Evolutionary conservation across 2,113 vertebrate species (phyloP).

Genomic region (Sturnus vulgaris): DNA sequence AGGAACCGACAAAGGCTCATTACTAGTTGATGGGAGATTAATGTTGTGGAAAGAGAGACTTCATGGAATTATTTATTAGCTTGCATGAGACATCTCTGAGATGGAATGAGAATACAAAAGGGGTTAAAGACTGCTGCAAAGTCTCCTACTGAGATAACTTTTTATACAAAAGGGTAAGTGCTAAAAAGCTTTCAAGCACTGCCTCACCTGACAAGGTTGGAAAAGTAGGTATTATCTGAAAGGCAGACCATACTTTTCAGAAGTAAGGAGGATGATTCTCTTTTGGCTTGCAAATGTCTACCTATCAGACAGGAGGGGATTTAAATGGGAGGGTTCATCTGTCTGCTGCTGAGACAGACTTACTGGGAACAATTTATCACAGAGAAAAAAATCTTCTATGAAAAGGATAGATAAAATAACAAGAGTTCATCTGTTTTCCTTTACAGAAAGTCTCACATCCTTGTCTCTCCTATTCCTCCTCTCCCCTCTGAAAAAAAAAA

Average conservation of each 20-base stretch:
- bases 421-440: not conserved
- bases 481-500: not conserved
- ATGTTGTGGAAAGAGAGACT: conserved; percentile 49
- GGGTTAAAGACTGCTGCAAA: conserved; percentile 49
- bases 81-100: conserved; percentile 4
- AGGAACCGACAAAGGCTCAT: conserved; percentile 21
- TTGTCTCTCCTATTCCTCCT: not conserved
- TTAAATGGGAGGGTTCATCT: conserved; percentile 23
- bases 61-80: conserved; percentile 49
- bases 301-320: conserved; percentile 17
- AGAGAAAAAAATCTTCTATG: not conserved
- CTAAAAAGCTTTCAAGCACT: conserved; percentile 52
- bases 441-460: not conserved
- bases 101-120: conserved; percentile 42
- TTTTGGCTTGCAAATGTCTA: conserved; percentile 46
- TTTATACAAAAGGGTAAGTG: conserved; percentile 41
- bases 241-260: conserved; percentile 15
- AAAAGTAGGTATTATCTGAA: conserved; percentile 43
- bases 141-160: conserved; percentile 43
- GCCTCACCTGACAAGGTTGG: conserved; percentile 35
- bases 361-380: not conserved
- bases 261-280: conserved; percentile 7
- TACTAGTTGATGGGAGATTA: conserved; percentile 43
- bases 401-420: not conserved
- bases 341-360: conserved; percentile 19